Evolutionary conservation across 1,140 invertebrate genomes (phyloP).

Genomic region (Calosoma granatense): DNA sequence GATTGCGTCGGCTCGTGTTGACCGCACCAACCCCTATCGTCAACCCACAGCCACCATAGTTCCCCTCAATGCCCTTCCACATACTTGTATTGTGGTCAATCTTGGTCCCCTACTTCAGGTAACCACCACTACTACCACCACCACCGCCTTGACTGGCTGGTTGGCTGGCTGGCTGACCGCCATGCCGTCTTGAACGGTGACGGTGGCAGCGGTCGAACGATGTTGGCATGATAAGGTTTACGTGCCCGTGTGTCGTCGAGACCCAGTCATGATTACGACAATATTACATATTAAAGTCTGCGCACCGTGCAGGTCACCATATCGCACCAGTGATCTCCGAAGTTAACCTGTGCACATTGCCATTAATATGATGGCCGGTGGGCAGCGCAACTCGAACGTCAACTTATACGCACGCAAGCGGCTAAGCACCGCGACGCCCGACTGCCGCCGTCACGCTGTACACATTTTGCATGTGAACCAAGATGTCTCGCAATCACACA

Average conservation of each 20-base stretch:
- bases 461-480: slow-evolving; percentile 17
- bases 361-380: slow-evolving; percentile 26
- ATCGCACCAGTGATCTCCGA: slow-evolving; percentile 26
- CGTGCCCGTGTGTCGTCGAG: slow-evolving; percentile 21
- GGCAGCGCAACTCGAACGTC: slow-evolving; percentile 12
- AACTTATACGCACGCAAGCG: neutral
- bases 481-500: too few relatives aligned
- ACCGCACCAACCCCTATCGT: neutral
- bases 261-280: slow-evolving; percentile 25
- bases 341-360: slow-evolving; percentile 25
- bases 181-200: neutral
- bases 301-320: slow-evolving; percentile 12
- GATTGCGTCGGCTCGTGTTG: neutral
- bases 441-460: slow-evolving; percentile 13
- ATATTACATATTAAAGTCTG: slow-evolving; percentile 18
- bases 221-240: slow-evolving; percentile 14
- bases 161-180: too few relatives aligned
- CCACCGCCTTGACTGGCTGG: too few relatives aligned
- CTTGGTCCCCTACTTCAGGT: too few relatives aligned
- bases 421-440: slow-evolving; percentile 5
- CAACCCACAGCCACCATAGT: neutral
- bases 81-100: too few relatives aligned
- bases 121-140: too few relatives aligned
- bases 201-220: neutral
- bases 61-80: too few relatives aligned